Conservation (phyloP, 2,888 invertebrate species). For the Acanthosoma haemorrhoidale region DNA sequence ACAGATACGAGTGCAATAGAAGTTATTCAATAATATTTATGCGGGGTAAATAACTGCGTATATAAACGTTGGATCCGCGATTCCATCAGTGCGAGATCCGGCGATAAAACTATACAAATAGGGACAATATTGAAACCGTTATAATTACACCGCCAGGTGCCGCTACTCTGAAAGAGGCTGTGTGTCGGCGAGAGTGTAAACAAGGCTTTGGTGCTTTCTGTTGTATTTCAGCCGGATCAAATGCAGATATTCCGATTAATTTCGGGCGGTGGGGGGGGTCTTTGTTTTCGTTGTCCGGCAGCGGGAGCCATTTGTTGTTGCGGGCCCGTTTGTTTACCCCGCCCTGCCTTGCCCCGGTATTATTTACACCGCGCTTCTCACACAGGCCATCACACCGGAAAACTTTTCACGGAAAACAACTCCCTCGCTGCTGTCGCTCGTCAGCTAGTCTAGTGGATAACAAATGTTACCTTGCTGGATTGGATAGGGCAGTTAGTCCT, state of each 20-base stretch:
- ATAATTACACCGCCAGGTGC: background rate
- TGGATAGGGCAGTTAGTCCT: no score
- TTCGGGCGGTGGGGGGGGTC: background rate
- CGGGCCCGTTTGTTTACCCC: background rate
- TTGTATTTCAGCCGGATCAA: background rate
- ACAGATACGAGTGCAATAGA: background rate
- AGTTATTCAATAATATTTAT: background rate
- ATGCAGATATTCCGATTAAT: slow-evolving; percentile 6
- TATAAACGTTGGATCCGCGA: background rate
- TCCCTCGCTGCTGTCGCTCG: background rate
- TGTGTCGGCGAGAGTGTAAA: background rate
- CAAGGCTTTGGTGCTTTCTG: background rate
- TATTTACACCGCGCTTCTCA: background rate
- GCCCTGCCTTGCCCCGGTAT: background rate
- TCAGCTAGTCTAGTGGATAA: no score
- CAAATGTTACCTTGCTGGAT: no score
- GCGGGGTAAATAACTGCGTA: background rate
- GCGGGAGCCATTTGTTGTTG: background rate
- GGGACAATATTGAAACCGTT: background rate
- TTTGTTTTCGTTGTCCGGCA: background rate
- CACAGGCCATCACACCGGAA: background rate
- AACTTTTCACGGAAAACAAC: background rate
- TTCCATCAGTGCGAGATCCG: background rate
- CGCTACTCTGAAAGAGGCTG: background rate
- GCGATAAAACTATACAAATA: slow-evolving; percentile 1